Evolutionary conservation across 2,113 vertebrate species (phyloP).

Genomic region (Rhinolophus ferrumequinum): DNA sequence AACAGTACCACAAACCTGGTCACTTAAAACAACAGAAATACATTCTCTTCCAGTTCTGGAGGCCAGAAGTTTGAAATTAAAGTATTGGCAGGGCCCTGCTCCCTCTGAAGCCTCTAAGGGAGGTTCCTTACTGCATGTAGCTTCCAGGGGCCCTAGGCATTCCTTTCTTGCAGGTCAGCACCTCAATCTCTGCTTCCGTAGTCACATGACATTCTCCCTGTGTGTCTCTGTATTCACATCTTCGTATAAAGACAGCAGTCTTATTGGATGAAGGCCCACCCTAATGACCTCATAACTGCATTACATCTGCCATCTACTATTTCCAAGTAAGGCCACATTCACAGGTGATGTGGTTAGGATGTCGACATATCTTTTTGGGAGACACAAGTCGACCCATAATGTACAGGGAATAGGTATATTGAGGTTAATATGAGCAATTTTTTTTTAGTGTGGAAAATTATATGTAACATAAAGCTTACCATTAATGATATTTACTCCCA

Average conservation of each 20-base stretch:
- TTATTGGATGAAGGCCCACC: too few species aligned
- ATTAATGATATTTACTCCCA: neutral
- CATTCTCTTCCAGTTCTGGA: neutral
- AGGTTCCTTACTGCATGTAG: too few species aligned
- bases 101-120: neutral
- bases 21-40: neutral
- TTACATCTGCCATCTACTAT: neutral
- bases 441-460: neutral
- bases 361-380: neutral
- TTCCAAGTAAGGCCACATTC: neutral
- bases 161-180: neutral
- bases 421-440: neutral
- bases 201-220: fast-evolving
- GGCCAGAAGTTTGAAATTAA: neutral
- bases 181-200: fast-evolving
- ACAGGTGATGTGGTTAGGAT: neutral
- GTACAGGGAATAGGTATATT: fast-evolving
- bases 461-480: neutral
- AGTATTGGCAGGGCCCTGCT: fast-evolving
- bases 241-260: neutral
- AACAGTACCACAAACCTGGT: fast-evolving
- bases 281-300: neutral
- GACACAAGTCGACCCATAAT: neutral
- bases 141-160: fast-evolving
- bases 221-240: neutral